These are phyloP conservation scores for Timandra comae DNA, from an alignment of 2,888 invertebrate species.

Conservation along the genomic window DNA sequence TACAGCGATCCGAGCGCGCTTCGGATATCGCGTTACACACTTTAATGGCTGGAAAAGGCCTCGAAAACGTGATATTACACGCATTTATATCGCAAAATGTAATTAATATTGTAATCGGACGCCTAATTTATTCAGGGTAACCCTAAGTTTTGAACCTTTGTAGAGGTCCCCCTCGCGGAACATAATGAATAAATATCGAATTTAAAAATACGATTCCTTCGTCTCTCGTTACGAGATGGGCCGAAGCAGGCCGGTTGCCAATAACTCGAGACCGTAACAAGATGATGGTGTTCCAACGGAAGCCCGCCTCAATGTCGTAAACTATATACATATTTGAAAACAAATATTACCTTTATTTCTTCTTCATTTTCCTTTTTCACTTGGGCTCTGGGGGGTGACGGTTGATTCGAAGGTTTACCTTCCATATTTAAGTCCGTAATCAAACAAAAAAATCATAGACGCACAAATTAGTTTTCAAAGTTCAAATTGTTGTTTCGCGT, in stretches of 20 bases:
- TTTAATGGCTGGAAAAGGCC: slow-evolving; percentile 78
- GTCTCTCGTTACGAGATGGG: slow-evolving; percentile 61
- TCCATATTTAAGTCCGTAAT: slow-evolving; percentile 53
- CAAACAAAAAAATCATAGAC: slow-evolving; percentile 1
- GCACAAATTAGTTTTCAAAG: slow-evolving; percentile 9
- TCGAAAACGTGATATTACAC: slow-evolving; percentile 76
- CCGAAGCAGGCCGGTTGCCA: slow-evolving; percentile 65
- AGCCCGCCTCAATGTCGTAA: slow-evolving; percentile 45
- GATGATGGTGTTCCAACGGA: slow-evolving; percentile 59
- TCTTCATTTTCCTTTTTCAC: slow-evolving; percentile 85
- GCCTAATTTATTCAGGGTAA: slow-evolving; percentile 67
- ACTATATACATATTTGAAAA: slow-evolving; percentile 29
- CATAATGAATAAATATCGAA: slow-evolving; percentile 56
- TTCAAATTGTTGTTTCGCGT: slow-evolving; percentile 42
- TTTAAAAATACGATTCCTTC: slow-evolving; percentile 71
- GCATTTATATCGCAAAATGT: slow-evolving; percentile 73
- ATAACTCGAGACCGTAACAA: slow-evolving; percentile 54
- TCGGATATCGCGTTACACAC: slow-evolving; percentile 74
- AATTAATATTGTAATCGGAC: slow-evolving; percentile 72
- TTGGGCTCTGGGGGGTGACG: slow-evolving; percentile 56
- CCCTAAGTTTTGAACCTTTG: slow-evolving; percentile 49
- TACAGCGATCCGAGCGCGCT: slow-evolving; percentile 76
- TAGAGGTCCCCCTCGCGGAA: slow-evolving; percentile 41
- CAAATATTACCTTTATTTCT: slow-evolving; percentile 82
- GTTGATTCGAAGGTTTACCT: slow-evolving; percentile 60